Evolutionary conservation across 2,888 invertebrate species (phyloP).

Genomic region (Sclerodermus sp.): DNA sequence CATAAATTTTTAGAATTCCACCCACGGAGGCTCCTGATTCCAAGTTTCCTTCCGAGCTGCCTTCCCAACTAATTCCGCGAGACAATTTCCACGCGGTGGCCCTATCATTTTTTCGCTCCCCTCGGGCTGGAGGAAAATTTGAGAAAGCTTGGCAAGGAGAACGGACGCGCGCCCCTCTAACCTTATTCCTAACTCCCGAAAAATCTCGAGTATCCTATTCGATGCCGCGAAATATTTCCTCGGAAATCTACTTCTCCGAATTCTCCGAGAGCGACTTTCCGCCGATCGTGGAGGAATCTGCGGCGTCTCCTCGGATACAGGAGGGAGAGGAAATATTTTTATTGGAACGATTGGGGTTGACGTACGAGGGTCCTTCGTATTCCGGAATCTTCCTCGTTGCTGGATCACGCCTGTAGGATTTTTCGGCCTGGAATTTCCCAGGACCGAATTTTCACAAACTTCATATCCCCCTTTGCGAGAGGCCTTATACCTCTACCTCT

Average conservation of each 20-base stretch:
- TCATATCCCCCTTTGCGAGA: slow-evolving; percentile 33
- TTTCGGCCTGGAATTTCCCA: slow-evolving; percentile 13
- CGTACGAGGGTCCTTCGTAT: slow-evolving; percentile 25
- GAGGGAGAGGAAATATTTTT: slow-evolving; percentile 28
- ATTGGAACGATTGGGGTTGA: slow-evolving; percentile 29
- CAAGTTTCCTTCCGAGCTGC: too few species aligned
- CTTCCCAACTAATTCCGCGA: too few species aligned
- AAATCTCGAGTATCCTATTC: slow-evolving; percentile 13
- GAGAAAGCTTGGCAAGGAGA: too few species aligned
- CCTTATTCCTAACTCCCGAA: slow-evolving; percentile 3
- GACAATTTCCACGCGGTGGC: too few species aligned
- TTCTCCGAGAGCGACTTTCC: slow-evolving; percentile 1
- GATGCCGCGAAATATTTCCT: slow-evolving; percentile 20
- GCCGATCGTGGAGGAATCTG: slow-evolving; percentile 16
- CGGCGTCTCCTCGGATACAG: slow-evolving; percentile 14
- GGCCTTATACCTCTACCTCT: neutral
- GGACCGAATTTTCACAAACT: slow-evolving; percentile 15
- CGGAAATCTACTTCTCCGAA: slow-evolving; percentile 17
- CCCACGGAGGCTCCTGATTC: too few species aligned
- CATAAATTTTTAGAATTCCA: too few species aligned
- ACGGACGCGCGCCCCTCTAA: too few species aligned
- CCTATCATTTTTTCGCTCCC: too few species aligned
- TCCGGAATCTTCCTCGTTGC: neutral
- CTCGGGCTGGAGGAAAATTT: too few species aligned
- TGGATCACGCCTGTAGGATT: too few species aligned